Base-by-base conservation (phyloP, 2,888 invertebrate species). In the Allacma fusca region DNA sequence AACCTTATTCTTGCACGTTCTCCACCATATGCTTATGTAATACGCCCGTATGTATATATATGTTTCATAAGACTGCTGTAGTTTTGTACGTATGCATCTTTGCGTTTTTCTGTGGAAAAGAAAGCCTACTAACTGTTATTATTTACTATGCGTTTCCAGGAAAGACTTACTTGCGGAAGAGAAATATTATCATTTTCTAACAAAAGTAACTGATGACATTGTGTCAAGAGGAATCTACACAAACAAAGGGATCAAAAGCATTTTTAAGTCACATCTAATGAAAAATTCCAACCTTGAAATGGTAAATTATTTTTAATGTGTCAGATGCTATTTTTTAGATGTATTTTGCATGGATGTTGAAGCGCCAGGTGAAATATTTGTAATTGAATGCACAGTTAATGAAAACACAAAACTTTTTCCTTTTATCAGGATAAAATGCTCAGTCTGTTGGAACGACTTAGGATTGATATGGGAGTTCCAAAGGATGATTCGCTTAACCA, bases 171-270 rank as follows among this genome's bases (percentile, higher is more conserved):
- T 75, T 84, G 84, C 9, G 84, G 81, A 80, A 7, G 79, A 80
- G 50, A 81, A 85, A 57, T 88, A 88, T 73, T 85, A 87, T 0
- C 86, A 86, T 78, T 88, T 89, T 79, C 83, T 88, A 1, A 87
- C 87, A 69, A 87, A 88, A 26, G 89, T 91, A 50, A 90, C 90
- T 0, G 88, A 89, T 83, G 90, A 90, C 82, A 89, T 90, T 78
- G 88, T 90, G 67, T 85, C 86, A 44, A 88, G 88, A 84, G 88
- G 89, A 75, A 85, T 89, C 28, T 90, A 89, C 81, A 88, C 88
- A 0, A 89, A 89, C 82, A 86, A 87, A 70, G 89, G 89, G 80
- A 86, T 91, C 77, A 86, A 87, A 81, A 85, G 85, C 72, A 87
- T 90, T 1, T 89, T 90, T 80, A 86, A 87, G 67, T 87, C 87